Percentiles rank a stretch among this genome's conserved stretches.
Evolutionary conservation across 1,140 invertebrate genomes (phyloP).

Genomic region (Heterodera schachtii): DNA sequence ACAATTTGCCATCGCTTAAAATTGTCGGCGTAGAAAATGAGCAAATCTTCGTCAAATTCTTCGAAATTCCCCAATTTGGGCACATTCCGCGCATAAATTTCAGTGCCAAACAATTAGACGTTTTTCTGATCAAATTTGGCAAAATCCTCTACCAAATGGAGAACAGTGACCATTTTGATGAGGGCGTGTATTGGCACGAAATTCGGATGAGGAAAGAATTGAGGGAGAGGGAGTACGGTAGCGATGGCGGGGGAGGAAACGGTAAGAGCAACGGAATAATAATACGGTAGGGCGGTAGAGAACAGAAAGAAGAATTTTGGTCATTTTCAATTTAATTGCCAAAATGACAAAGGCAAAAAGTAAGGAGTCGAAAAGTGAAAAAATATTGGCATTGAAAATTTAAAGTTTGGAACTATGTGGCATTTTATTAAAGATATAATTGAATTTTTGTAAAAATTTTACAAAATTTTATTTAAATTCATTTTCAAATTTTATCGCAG

Average conservation of each 20-base stretch:
- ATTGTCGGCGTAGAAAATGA: not conserved
- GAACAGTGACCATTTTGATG: not conserved
- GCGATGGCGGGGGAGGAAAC: no score
- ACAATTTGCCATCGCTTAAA: not conserved
- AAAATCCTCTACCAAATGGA: not conserved
- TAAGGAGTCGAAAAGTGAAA: not conserved
- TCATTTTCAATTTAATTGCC: no score
- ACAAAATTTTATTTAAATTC: no score
- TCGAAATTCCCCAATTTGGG: not conserved
- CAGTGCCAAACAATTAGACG: not conserved
- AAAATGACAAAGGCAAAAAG: no score
- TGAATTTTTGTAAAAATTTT: no score
- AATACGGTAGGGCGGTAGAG: no score
- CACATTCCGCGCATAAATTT: not conserved
- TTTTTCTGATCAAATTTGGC: not conserved
- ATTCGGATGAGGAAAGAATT: not conserved
- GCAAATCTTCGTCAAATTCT: not conserved
- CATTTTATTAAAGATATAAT: no score
- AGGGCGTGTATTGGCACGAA: not conserved
- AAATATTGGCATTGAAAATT: not conserved
- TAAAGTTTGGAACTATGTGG: no score
- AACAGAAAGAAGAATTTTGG: no score
- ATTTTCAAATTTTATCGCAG: no score
- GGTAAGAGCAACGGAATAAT: no score
- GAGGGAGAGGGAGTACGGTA: not conserved